These are phyloP conservation scores for Podarcis muralis DNA, from an alignment of 2,113 vertebrate genomes.

Conservation along the genomic window DNA sequence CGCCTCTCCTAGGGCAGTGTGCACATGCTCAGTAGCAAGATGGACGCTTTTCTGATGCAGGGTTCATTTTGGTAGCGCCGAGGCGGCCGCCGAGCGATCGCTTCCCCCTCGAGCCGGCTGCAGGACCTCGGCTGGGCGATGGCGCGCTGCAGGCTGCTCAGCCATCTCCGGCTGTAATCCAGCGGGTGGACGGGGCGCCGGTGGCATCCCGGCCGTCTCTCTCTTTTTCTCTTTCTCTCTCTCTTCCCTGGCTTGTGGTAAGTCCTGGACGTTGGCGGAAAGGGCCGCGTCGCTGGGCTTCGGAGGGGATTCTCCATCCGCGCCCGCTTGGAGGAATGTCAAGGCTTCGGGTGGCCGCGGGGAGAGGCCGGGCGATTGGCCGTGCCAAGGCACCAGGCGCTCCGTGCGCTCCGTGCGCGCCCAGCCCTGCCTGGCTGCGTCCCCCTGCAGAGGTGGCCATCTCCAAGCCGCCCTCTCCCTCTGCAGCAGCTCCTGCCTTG, in stretches of 20 bases:
- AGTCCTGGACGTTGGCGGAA: neutral
- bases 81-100: neutral
- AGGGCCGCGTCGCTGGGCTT: neutral
- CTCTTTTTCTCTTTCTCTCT: too few relatives aligned
- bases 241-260: neutral
- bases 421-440: neutral
- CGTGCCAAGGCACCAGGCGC: neutral
- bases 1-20: neutral
- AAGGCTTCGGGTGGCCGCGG: neutral
- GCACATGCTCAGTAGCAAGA: constrained; percentile 63
- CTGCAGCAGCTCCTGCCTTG: neutral
- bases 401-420: neutral
- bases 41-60: constrained; percentile 37
- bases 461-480: neutral
- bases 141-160: neutral
- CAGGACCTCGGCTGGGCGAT: neutral
- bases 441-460: neutral
- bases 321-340: neutral
- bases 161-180: neutral
- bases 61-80: neutral
- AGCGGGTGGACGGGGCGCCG: neutral
- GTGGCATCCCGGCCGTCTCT: neutral
- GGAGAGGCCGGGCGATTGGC: neutral
- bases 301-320: neutral
- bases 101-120: neutral